phyloP scores from a whole-genome alignment of 2,113 vertebrate species.

The Cavia porcellus region DNA sequence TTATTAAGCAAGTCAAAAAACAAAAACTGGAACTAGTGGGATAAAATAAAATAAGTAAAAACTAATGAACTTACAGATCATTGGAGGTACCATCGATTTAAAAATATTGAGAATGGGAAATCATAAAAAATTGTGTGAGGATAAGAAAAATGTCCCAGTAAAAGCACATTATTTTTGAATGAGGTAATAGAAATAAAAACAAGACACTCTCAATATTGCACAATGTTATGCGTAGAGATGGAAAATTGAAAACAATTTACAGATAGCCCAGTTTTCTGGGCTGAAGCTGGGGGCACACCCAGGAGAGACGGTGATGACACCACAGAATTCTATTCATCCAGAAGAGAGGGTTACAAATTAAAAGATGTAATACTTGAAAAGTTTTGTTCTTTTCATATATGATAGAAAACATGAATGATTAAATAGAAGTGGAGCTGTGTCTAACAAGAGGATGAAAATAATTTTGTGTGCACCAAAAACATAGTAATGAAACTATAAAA shows the following conservation, averaged over 20 bases:
- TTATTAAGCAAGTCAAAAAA: neutral
- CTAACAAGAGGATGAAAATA: too few species aligned
- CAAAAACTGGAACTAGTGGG: neutral
- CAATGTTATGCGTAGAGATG: neutral
- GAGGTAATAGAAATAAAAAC: neutral
- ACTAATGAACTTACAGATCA: neutral
- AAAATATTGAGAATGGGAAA: neutral
- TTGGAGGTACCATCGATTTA: neutral
- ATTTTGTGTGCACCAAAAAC: neutral
- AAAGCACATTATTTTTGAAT: neutral
- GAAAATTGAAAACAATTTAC: neutral
- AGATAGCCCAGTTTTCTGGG: neutral
- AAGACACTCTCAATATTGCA: neutral
- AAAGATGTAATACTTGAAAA: constrained; percentile 26
- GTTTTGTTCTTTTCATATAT: neutral
- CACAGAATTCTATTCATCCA: neutral
- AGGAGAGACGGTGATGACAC: neutral
- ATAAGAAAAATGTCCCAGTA: neutral
- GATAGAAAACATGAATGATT: neutral
- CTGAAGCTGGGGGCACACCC: neutral
- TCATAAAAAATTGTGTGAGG: neutral
- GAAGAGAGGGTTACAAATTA: neutral
- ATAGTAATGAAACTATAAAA: neutral
- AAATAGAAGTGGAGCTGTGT: neutral
- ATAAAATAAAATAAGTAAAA: neutral